Evolutionary conservation across 2,113 vertebrate species (phyloP).

Genomic region (Dolichotis patagonum): DNA sequence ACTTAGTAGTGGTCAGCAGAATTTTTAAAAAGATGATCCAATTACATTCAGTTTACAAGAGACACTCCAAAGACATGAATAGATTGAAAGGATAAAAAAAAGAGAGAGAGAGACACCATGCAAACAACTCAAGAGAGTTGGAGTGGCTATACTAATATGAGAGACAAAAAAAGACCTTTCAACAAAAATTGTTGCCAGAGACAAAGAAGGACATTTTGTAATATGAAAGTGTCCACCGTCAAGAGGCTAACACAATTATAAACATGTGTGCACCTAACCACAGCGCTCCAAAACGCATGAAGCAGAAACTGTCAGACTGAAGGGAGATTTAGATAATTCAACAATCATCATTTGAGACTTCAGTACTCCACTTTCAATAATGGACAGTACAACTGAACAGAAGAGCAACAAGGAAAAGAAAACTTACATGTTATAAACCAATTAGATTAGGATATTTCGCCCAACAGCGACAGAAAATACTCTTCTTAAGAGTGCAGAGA

Average conservation of each 20-base stretch:
- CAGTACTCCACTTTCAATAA: not conserved
- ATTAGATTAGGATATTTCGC: not conserved
- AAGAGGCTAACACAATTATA: not conserved
- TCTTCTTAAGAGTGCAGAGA: not conserved
- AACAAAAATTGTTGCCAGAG: conserved; percentile 38
- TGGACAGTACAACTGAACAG: not conserved
- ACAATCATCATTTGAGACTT: not conserved
- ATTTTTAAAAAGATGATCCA: not conserved
- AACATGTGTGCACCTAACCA: not conserved
- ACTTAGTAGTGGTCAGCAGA: not conserved
- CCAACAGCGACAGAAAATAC: not conserved
- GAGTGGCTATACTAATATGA: not conserved
- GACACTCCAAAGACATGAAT: not conserved
- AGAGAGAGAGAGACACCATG: not conserved
- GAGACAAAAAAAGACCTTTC: not conserved
- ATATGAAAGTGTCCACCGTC: not conserved
- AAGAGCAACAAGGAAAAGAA: conserved; percentile 7
- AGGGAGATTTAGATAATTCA: not conserved
- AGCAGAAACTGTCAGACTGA: conserved; percentile 33
- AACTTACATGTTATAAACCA: not conserved
- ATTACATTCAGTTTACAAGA: not conserved
- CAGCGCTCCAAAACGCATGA: not conserved
- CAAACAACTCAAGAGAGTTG: not conserved
- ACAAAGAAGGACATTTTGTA: conserved; percentile 26
- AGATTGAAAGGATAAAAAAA: conserved; percentile 18